Evolutionary conservation across 2,797 vertebrate genomes (phyloP), one percentile per base, ranked within the genome.

Genomic region (Poeciliopsis turneri): DNA sequence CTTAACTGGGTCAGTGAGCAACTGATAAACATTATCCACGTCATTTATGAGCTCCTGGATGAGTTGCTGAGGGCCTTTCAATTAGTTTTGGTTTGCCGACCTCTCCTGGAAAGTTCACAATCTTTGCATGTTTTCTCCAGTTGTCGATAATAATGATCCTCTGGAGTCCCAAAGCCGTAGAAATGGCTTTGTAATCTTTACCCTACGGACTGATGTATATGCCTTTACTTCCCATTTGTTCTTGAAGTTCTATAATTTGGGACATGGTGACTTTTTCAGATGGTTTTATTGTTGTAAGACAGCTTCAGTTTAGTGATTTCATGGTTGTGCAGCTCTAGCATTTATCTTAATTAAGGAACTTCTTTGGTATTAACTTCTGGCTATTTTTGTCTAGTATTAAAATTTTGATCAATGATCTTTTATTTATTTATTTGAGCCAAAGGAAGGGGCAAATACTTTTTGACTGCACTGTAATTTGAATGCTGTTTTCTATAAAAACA

Each of bases 401-500:
- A 61, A 45, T 41, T 68, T 68, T 39, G 20, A 39, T 68, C 11
- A 68, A 23, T 66, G 8, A 66, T 39, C 36, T 39, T 5, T 39
- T 39, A 39, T 39, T 39, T 3, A 6, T 20, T 2, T 49, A 16
- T 59, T 12, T 28, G 20, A 41, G 55, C 55, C 55, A 13, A 28
- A 68, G 64, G 36, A 68, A n/a, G 23, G 39, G 36, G 66, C 11
- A 69, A 5, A 69, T 69, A 25, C 36, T 43, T 69, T 69, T 69
- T 41, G 20, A 25, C 43, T 82, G 71, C 75, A 80, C 78, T 81
- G 71, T 76, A 81, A 75, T 28, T 83, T 74, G 74, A 78, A 69
- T 70, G 59, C n/a, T 74, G 71, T 82, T 82, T 82, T 82, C 77
- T 70, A 45, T 85, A 51, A 82, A 84, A 86, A 82, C 77, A 87